Base-by-base conservation (phyloP, 2,888 invertebrate species). In the Cacoxenus indagator region DNA sequence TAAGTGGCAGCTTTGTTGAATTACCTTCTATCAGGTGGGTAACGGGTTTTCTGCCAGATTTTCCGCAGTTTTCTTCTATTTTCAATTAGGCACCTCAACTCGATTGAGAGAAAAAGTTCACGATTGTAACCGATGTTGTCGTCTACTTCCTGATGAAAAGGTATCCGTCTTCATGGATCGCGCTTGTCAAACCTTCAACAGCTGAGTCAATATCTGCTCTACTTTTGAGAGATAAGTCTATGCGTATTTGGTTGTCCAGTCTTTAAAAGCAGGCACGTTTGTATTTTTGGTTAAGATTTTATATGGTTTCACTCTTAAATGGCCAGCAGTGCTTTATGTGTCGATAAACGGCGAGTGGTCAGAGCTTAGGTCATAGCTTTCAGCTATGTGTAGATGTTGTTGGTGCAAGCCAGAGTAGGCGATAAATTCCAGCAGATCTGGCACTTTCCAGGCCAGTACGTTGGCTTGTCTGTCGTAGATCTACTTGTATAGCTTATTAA, bases 391-490 rank as follows among this genome's bases (percentile, higher is more conserved):
- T 24, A 55, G 26, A n/a, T 46, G 27, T 17, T 26, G 51, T 9
- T 19, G 17, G 1, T 19, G 29, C 14, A 68, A 59, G 9, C 37
- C 29, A 22, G 45, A 66, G 19, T 19, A 37, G 0, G 66, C 64
- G 31, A 37, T 66, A 31, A 70, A 70, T 19, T 70, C 70, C 17
- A 70, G 64, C 9, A 68, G 51, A 22, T 67, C 70, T 5, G 68
- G 70, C 4, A 19, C 64, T 37, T 64, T 68, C 1, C 48, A 11
- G 65, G 70, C 68, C 70, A 70, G 59, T 70, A 66, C 1, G 70
- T 70, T 11, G 66, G 66, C 27, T 68, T 51, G 4, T 67, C 70
- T 8, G 64, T 55, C 11, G 37, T n/a, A n/a, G n/a, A n/a, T n/a
- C n/a, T n/a, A n/a, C n/a, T n/a, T n/a, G n/a, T n/a, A n/a, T 43